A percentile compares a stretch with the other conserved stretches of the same genome.
phyloP scores from a whole-genome alignment of 2,113 vertebrate species.

The Chamaetylas fuelleborni region DNA sequence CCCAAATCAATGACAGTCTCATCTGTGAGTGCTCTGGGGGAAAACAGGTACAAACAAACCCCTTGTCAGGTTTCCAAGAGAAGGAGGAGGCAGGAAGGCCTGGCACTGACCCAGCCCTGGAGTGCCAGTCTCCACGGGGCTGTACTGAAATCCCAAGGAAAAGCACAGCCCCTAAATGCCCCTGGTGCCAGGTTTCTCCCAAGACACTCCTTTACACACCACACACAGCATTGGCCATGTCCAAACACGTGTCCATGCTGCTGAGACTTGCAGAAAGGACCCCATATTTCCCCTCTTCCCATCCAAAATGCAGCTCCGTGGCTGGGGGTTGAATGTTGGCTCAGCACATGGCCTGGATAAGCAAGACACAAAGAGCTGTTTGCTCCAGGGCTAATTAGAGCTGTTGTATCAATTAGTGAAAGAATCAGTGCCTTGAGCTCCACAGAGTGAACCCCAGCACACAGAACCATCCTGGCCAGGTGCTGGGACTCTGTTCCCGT shows the following conservation, averaged over 20 bases:
- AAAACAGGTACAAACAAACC: neutral
- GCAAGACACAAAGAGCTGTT: neutral
- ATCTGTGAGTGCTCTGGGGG: neutral
- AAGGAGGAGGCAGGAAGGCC: neutral
- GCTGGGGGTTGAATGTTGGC: neutral
- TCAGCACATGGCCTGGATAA: neutral
- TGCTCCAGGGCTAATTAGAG: neutral
- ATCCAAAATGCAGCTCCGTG: neutral
- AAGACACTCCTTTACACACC: rapidly evolving
- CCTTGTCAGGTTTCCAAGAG: neutral
- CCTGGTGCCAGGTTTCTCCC: too few species aligned
- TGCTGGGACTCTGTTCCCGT: rapidly evolving
- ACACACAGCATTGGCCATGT: neutral
- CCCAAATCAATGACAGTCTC: neutral
- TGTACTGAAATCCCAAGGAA: neutral
- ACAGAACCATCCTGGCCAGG: neutral
- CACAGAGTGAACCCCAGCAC: neutral
- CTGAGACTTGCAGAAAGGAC: neutral
- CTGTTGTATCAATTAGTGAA: neutral
- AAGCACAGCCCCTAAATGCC: neutral
- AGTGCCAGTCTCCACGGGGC: neutral
- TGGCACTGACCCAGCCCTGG: neutral
- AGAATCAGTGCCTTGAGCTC: neutral
- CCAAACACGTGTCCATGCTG: rapidly evolving
- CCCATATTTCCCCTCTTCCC: rapidly evolving